Evolutionary conservation across 2,113 vertebrate genomes (phyloP).

Genomic region (Scophthalmus maximus): DNA sequence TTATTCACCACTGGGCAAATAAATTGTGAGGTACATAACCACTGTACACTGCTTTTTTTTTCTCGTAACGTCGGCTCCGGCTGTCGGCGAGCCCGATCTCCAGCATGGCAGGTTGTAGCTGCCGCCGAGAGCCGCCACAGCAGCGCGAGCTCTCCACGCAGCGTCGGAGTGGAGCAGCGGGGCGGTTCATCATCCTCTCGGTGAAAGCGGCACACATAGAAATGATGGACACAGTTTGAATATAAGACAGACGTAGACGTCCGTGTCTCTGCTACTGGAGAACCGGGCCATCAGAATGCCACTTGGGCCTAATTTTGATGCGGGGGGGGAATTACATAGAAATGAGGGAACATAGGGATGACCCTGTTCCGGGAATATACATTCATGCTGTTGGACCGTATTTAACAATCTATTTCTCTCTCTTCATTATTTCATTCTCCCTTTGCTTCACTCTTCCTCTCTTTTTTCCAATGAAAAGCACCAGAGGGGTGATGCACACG

Average conservation of each 20-base stretch:
- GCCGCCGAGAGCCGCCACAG: slow-evolving; percentile 30
- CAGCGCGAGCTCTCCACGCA: background rate
- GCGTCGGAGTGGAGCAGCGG: slow-evolving; percentile 16
- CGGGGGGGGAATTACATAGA: no score
- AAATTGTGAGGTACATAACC: background rate
- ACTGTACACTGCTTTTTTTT: background rate
- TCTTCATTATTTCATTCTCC: background rate
- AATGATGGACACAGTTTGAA: background rate
- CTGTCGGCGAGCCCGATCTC: slow-evolving; percentile 20
- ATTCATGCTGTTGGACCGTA: no score
- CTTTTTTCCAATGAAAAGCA: background rate
- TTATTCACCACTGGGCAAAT: background rate
- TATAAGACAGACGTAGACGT: background rate
- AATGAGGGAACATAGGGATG: no score
- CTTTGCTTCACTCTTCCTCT: background rate
- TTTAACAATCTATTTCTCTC: no score
- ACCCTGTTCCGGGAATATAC: no score
- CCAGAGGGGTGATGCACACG: background rate
- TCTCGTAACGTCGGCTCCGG: background rate
- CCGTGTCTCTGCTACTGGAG: background rate
- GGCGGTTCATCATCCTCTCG: slow-evolving; percentile 19
- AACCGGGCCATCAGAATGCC: background rate
- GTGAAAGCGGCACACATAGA: background rate
- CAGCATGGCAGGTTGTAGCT: slow-evolving; percentile 29
- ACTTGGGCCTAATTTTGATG: no score